These are phyloP conservation scores for Scotopteryx bipunctaria DNA, from an alignment of 2,888 invertebrate species.

Conservation along the genomic window DNA sequence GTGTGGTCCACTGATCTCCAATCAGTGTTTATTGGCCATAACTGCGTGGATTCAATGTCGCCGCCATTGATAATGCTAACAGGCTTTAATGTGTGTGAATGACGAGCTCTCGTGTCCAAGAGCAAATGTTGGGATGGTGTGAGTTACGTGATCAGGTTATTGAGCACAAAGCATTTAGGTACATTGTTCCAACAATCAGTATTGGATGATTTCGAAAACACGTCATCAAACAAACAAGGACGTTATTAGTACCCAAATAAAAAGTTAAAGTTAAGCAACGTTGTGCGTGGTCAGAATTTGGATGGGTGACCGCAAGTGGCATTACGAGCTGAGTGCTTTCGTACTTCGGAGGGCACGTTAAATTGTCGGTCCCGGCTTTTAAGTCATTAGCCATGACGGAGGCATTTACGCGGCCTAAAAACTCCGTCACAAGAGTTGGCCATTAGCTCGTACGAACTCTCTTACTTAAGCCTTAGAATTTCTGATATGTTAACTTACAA, in stretches of 20 bases:
- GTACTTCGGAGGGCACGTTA: too few relatives aligned
- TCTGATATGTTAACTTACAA: too few relatives aligned
- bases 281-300: too few relatives aligned
- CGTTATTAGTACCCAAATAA: neutral
- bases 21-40: constrained; percentile 76
- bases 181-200: constrained; percentile 8
- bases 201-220: constrained; percentile 3
- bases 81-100: constrained; percentile 57
- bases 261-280: too few relatives aligned
- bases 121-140: constrained; percentile 24
- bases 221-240: constrained; percentile 7
- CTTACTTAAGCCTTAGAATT: too few relatives aligned
- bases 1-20: constrained; percentile 75
- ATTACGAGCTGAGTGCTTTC: too few relatives aligned
- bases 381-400: too few relatives aligned
- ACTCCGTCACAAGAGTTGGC: too few relatives aligned
- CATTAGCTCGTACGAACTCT: too few relatives aligned
- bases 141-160: constrained; percentile 25
- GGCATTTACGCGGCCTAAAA: too few relatives aligned
- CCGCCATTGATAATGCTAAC: constrained; percentile 71
- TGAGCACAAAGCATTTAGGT: neutral
- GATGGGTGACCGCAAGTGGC: too few relatives aligned
- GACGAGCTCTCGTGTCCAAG: constrained; percentile 9
- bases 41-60: constrained; percentile 72
- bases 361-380: too few relatives aligned